Percentiles rank a stretch among this genome's conserved stretches.
phyloP scores from a whole-genome alignment of 2,797 vertebrate genomes.

The Onychomys leucogaster region DNA sequence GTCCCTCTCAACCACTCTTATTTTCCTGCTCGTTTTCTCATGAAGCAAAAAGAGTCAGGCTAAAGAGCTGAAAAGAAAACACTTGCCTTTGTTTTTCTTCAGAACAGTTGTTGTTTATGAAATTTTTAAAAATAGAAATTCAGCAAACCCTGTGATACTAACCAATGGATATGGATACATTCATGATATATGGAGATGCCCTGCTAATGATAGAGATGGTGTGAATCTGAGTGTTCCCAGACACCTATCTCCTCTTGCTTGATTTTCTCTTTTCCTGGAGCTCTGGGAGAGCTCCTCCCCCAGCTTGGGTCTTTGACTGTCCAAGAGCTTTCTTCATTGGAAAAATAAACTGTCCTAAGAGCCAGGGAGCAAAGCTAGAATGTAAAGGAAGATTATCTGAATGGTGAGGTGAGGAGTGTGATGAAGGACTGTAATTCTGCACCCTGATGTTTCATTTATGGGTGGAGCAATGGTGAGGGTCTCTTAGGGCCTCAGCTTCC shows the following conservation, averaged over 20 bases:
- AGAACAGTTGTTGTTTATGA: conserved; percentile 65
- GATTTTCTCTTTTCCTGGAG: not conserved
- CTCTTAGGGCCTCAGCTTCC: not conserved
- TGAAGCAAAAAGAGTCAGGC: conserved; percentile 41
- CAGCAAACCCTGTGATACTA: conserved; percentile 47
- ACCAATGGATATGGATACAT: not conserved
- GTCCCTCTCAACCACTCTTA: not conserved
- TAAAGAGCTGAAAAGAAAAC: conserved; percentile 34
- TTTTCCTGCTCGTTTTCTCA: not conserved
- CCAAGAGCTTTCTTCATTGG: conserved; percentile 10
- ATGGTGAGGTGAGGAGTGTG: not conserved
- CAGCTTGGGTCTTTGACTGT: not conserved
- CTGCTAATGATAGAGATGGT: conserved; percentile 51
- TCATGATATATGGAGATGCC: conserved; percentile 45
- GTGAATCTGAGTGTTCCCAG: conserved; percentile 50
- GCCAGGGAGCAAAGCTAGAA: not conserved
- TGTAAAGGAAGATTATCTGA: not conserved
- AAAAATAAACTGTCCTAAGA: not conserved
- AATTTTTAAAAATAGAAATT: conserved; percentile 52
- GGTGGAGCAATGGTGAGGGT: no score
- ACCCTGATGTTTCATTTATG: not conserved
- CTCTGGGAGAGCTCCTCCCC: not conserved
- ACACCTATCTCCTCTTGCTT: conserved; percentile 32
- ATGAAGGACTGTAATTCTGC: not conserved
- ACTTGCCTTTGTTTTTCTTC: conserved; percentile 19